phyloP scores from a whole-genome alignment of 2,113 vertebrate species.

The Gymnarchus niloticus region DNA sequence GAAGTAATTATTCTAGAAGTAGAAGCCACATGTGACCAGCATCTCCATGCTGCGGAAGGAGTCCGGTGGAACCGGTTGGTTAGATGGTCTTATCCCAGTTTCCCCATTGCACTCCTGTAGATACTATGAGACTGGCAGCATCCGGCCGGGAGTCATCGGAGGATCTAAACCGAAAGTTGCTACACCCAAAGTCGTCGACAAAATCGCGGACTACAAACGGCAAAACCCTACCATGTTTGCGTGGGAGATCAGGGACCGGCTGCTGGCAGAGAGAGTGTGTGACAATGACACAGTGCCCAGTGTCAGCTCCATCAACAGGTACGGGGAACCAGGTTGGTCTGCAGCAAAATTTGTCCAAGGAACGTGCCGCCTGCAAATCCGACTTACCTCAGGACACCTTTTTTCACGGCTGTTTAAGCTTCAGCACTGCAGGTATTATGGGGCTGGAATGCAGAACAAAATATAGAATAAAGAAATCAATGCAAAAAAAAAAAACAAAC shows the following conservation, averaged over 20 bases:
- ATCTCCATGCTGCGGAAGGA: background rate
- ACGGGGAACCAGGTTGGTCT: no score
- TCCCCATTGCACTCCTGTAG: slow-evolving; percentile 54
- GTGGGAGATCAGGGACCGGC: slow-evolving; percentile 98
- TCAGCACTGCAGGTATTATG: no score
- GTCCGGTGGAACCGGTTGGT: background rate
- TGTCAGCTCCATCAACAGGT: slow-evolving; percentile 99
- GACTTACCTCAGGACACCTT: no score
- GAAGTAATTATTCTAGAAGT: background rate
- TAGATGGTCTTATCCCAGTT: background rate
- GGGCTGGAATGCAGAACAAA: no score
- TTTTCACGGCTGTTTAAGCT: no score
- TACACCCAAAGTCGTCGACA: slow-evolving; percentile 99
- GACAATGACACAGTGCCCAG: slow-evolving; percentile 98
- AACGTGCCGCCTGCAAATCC: no score
- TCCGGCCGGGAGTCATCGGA: slow-evolving; percentile 96
- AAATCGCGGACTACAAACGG: slow-evolving; percentile 98
- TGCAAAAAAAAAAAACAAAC: no score
- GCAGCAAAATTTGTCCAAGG: no score
- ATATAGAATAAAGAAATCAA: no score
- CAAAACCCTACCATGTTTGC: slow-evolving; percentile 99
- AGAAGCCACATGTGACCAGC: background rate
- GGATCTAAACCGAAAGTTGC: slow-evolving; percentile 99
- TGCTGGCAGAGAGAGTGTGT: slow-evolving; percentile 91
- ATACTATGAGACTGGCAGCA: slow-evolving; percentile 98